Conservation (phyloP, 2,113 vertebrate genomes). For the Ammodytes dubius region DNA sequence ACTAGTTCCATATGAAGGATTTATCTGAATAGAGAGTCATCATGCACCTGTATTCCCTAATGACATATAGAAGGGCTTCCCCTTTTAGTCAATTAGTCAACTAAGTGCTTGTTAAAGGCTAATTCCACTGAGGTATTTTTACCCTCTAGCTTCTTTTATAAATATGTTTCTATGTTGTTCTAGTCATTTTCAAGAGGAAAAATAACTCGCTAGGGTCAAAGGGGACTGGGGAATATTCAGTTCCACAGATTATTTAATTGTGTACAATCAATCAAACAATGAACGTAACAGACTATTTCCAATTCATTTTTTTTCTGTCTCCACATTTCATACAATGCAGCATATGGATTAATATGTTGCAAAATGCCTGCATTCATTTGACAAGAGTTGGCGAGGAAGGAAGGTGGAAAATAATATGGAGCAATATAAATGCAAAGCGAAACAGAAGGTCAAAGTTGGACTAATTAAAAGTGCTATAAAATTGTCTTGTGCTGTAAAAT, state of each 20-base stretch:
- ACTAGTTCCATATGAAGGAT: slow-evolving; percentile 74
- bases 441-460: slow-evolving; percentile 82
- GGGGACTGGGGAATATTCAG: neutral
- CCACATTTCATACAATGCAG: slow-evolving; percentile 37
- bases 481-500: slow-evolving; percentile 73
- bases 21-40: slow-evolving; percentile 67
- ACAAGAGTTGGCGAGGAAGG: slow-evolving; percentile 77
- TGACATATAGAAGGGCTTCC: slow-evolving; percentile 71
- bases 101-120: slow-evolving; percentile 70
- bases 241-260: slow-evolving; percentile 51
- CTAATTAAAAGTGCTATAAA: slow-evolving; percentile 84
- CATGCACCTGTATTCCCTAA: slow-evolving; percentile 78
- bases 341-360: slow-evolving; percentile 64
- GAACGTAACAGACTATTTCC: slow-evolving; percentile 39
- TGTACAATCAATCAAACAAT: slow-evolving; percentile 52
- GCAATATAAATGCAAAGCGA: slow-evolving; percentile 83
- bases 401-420: slow-evolving; percentile 80
- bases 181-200: neutral
- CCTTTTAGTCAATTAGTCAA: slow-evolving; percentile 75
- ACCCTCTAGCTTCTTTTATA: slow-evolving; percentile 27
- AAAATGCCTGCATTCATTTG: slow-evolving; percentile 67
- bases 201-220: slow-evolving; percentile 19
- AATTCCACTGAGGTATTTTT: slow-evolving; percentile 49
- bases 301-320: slow-evolving; percentile 38
- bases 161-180: neutral